Conservation (phyloP, 2,113 vertebrate genomes). For the Elaphurus davidianus region DNA sequence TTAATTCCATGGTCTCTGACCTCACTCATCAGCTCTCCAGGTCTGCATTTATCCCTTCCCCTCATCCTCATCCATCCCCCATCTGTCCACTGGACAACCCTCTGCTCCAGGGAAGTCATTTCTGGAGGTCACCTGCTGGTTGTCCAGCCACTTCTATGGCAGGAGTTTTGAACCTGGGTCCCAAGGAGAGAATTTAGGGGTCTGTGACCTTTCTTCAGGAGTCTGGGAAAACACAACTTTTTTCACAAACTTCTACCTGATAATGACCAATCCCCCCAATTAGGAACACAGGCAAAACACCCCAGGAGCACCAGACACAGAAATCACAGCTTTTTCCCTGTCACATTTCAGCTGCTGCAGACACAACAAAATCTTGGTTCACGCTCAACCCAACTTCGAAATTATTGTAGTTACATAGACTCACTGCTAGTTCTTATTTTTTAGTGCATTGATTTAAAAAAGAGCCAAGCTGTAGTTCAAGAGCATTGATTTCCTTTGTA, state of each 20-base stretch:
- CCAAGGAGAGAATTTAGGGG: neutral
- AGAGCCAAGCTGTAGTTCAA: neutral
- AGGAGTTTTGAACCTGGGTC: neutral
- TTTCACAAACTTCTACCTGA: neutral
- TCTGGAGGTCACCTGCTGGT: neutral
- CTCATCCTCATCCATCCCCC: neutral
- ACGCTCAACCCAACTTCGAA: neutral
- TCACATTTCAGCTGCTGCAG: neutral
- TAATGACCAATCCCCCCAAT: neutral
- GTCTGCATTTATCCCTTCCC: neutral
- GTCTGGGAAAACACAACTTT: neutral
- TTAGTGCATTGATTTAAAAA: neutral
- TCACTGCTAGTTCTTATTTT: neutral
- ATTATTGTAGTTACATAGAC: neutral
- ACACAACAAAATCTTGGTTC: neutral
- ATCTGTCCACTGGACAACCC: neutral
- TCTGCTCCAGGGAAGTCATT: neutral
- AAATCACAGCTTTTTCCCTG: neutral
- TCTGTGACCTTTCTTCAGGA: neutral
- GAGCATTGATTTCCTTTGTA: neutral
- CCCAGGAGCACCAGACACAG: rapidly evolving
- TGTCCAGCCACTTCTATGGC: neutral
- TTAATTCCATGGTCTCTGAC: rapidly evolving
- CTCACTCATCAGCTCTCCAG: neutral
- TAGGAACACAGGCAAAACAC: rapidly evolving